Percentiles rank a stretch among this genome's conserved stretches.
Conservation (phyloP, 2,888 invertebrate species). For the Amiota communis region DNA sequence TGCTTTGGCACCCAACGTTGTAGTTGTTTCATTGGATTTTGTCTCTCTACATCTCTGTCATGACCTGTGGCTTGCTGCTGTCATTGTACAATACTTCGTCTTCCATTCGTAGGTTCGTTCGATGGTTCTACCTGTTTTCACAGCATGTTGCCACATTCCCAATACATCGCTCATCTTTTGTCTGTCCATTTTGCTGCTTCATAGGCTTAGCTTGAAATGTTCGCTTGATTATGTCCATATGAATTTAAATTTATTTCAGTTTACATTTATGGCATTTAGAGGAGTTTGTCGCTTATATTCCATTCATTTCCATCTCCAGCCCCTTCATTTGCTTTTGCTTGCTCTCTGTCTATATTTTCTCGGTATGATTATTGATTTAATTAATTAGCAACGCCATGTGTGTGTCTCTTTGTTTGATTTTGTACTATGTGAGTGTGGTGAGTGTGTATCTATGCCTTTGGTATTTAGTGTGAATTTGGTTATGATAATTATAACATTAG, state of each 20-base stretch:
- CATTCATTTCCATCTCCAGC: too few relatives aligned
- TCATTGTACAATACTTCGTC: background rate
- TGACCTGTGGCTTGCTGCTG: constrained; percentile 10
- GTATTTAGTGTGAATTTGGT: constrained; percentile 24
- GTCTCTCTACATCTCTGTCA: background rate
- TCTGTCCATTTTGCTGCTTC: constrained; percentile 29
- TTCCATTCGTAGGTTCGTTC: background rate
- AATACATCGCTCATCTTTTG: background rate
- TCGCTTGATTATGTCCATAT: constrained; percentile 65
- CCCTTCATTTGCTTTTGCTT: background rate
- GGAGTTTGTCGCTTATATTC: too few relatives aligned
- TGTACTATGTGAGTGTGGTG: too few relatives aligned
- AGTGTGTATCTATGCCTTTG: too few relatives aligned
- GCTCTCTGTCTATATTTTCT: background rate
- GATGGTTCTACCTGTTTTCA: constrained; percentile 24
- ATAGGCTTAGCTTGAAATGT: constrained; percentile 55
- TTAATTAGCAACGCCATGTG: constrained; percentile 63
- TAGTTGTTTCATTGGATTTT: constrained; percentile 15
- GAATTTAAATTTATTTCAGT: constrained; percentile 46
- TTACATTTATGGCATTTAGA: constrained; percentile 6
- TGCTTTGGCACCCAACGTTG: background rate
- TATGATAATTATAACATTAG: constrained; percentile 22
- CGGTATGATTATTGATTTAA: constrained; percentile 59
- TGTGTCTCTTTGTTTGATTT: constrained; percentile 34
- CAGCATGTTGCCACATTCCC: constrained; percentile 19